These are phyloP conservation scores for Conops quadrifasciatus DNA, from an alignment of 2,888 invertebrate species.

Conservation along the genomic window DNA sequence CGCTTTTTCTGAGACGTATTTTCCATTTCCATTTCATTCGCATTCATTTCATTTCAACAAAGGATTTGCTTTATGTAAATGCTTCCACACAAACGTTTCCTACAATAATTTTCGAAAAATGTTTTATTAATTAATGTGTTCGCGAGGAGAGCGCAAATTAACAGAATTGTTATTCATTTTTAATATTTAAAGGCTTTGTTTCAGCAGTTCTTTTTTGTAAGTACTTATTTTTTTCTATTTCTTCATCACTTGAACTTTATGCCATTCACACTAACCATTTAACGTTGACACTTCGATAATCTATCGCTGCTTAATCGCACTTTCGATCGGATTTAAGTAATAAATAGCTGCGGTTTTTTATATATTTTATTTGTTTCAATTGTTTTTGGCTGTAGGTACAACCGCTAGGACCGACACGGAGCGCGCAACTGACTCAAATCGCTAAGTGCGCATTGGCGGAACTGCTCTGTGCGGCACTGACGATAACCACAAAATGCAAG, in stretches of 20 bases:
- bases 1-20: too few relatives aligned
- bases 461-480: background rate
- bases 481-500: slow-evolving; percentile 1
- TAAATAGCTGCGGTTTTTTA: too few relatives aligned
- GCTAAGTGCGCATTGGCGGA: background rate
- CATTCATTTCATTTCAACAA: too few relatives aligned
- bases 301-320: too few relatives aligned
- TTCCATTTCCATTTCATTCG: too few relatives aligned
- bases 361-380: background rate
- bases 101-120: too few relatives aligned
- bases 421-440: slow-evolving; percentile 20
- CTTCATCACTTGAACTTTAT: background rate
- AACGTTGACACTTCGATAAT: too few relatives aligned
- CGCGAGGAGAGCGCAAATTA: too few relatives aligned
- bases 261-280: background rate
- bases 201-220: background rate
- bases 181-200: background rate
- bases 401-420: slow-evolving; percentile 18
- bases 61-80: too few relatives aligned
- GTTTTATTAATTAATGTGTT: too few relatives aligned
- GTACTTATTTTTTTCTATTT: background rate
- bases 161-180: background rate
- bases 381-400: background rate
- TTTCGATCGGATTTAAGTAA: too few relatives aligned
- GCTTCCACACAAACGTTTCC: too few relatives aligned